A percentile compares a stretch with the other conserved stretches of the same genome.
phyloP scores from a whole-genome alignment of 2,888 invertebrate species.

The Furcula furcula region DNA sequence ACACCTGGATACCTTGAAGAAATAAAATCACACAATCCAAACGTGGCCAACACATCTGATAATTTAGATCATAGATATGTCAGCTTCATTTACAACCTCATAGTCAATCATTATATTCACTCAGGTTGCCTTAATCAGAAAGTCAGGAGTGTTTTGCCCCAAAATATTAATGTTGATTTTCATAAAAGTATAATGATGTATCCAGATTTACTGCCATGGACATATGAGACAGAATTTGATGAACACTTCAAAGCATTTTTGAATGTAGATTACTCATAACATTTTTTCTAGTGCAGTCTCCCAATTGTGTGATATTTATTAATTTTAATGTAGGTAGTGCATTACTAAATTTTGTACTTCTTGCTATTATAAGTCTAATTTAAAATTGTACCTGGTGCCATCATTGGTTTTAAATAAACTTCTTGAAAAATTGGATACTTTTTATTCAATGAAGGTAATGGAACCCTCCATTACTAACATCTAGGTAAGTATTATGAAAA shows the following conservation, averaged over 20 bases:
- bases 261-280: constrained; percentile 30
- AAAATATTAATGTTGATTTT: constrained; percentile 54
- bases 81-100: constrained; percentile 71
- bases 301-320: neutral
- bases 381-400: neutral
- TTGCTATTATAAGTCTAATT: neutral
- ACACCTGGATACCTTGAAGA: constrained; percentile 74
- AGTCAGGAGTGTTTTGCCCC: constrained; percentile 71
- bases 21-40: constrained; percentile 58
- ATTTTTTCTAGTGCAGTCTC: too few species aligned
- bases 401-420: constrained; percentile 1
- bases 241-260: constrained; percentile 69
- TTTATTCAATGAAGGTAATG: too few species aligned
- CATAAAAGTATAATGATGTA: constrained; percentile 59
- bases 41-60: constrained; percentile 59
- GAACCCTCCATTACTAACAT: too few species aligned
- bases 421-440: too few species aligned
- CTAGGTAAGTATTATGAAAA: too few species aligned
- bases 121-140: constrained; percentile 73
- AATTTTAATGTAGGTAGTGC: neutral
- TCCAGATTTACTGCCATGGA: constrained; percentile 74
- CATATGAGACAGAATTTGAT: constrained; percentile 69
- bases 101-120: constrained; percentile 70
- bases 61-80: constrained; percentile 76
- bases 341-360: neutral